phyloP scores from a whole-genome alignment of 2,113 vertebrate genomes.

The Gallinago jamesoni region DNA sequence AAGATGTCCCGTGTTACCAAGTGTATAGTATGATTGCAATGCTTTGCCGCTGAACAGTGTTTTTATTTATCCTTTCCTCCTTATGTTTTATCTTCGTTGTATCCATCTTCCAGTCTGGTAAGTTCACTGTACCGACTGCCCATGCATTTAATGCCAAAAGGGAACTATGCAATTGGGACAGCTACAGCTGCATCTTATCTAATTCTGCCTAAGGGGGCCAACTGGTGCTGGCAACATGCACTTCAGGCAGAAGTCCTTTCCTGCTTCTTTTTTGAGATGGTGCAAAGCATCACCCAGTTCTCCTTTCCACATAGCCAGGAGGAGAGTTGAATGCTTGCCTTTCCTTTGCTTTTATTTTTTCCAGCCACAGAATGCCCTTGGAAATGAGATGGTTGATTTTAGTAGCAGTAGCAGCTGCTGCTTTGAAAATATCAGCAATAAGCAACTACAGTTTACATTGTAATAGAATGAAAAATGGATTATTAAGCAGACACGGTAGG shows the following conservation, averaged over 20 bases:
- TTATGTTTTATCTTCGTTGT: not conserved
- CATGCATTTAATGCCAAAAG: slow-evolving; percentile 43
- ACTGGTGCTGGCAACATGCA: slow-evolving; percentile 47
- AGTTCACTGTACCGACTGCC: not conserved
- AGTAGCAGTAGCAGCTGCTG: slow-evolving; percentile 8
- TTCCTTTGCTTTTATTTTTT: not conserved
- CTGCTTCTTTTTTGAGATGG: not conserved
- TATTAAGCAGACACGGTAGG: not conserved
- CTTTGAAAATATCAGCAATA: slow-evolving; percentile 1
- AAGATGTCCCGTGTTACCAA: not conserved
- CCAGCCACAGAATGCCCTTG: not conserved
- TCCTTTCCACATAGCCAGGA: slow-evolving; percentile 20
- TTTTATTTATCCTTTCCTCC: not conserved
- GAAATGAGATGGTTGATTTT: not conserved
- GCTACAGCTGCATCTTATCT: slow-evolving; percentile 57
- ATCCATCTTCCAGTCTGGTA: not conserved
- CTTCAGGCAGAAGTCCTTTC: slow-evolving; percentile 11
- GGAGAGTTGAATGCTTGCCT: not conserved
- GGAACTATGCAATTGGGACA: slow-evolving; percentile 33
- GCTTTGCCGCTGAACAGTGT: not conserved
- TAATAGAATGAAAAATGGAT: not conserved
- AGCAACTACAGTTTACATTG: not conserved
- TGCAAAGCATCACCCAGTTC: not conserved
- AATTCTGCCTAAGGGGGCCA: slow-evolving; percentile 46
- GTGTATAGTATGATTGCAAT: not conserved